Base-by-base conservation (phyloP, 1,140 invertebrate species). In the Achroia grisella region DNA sequence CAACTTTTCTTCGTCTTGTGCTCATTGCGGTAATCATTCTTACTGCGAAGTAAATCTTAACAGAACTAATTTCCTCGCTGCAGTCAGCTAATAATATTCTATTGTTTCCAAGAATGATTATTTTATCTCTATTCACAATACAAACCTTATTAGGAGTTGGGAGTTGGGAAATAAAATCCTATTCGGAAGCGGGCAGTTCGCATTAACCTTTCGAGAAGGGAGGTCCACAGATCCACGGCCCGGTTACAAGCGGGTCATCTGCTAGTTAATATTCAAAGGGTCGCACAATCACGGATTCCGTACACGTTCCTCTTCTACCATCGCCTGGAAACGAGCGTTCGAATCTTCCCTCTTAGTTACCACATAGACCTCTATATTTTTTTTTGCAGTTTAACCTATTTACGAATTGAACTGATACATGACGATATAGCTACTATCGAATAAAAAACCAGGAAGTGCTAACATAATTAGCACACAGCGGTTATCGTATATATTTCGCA, bases 181-280 rank as follows among this genome's bases (percentile, higher is more conserved):
- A 29, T 33, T 41, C 17, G 13, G 8, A 13, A 37, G 50, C 52
- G 47, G 50, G 40, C 48, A 52, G 51, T 69, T 58, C 55, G 55
- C 67, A 69, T 71, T 67, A 64, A 71, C 66, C 62, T 69, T 65
- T 68, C 52, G 54, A 65, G 52, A 54, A 49, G 51, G 50, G 49
- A 49, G 51, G 50, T 52, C 55, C 51, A 58, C 60, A 57, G 54
- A 63, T 69, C 58, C 58, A 62, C 62, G 56, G 61, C 61, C 54
- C 43, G 68, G 62, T 60, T 71, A 63, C 55, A 56, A 63, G 52
- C 64, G 68, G 74, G 66, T 73, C 74, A 71, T 71, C 63, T 62
- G 56, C 58, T 74, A 73, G 60, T 79, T 79, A 79, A 77, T 78
- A 79, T 82, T 78, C 74, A 82, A 74, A 76, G 67, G 71, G 67